Base-by-base conservation (phyloP, 2,797 vertebrate genomes). In the Tragopan temminckii region DNA sequence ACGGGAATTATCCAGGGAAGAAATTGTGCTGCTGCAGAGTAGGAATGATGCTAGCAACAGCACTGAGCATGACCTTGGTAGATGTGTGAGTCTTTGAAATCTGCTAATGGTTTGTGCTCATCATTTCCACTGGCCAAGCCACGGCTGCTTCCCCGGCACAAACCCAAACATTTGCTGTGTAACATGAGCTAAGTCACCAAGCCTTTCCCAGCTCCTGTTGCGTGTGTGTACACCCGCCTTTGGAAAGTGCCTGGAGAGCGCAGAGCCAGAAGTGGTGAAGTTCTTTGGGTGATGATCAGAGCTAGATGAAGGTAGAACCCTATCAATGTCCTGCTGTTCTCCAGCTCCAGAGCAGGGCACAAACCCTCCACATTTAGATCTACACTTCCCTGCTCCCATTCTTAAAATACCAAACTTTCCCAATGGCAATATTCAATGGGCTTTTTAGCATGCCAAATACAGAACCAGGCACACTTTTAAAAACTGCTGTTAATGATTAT, bases 71-170 rank as follows among this genome's bases (percentile, higher is more conserved):
- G 84, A 80, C 68, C 75, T 89, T 87, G 43, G n/a, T 12, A 74
- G 48, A 66, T 86, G 27, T 62, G 50, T 35, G 48, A 14, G 18
- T 84, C 58, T 85, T 72, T 93, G 88, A 94, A 93, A 81, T 72
- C 35, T 5, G 3, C 31, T 77, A 50, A 45, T 27, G 81, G 27
- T 53, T 80, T 88, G 13, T 72, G 48, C 55, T 75, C 17, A 31
- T 58, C 7, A 1, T 71, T 88, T 45, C 42, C 55, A 16, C 27
- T 48, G 66, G 45, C 14, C 16, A 72, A 78, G 55, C 27, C 74
- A 45, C 1, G 3, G 29, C 66, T 59, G 38, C n/a, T 79, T 88
- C 50, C 29, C 45, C 1, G 0, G 77, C 61, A 55, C 55, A 83
- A 55, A 63, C 31, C 24, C 38, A 64, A 71, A 27, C 17, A 25